Base-by-base conservation (phyloP, 2,888 invertebrate genomes). In the Lepidocyrtinus sp. region DNA sequence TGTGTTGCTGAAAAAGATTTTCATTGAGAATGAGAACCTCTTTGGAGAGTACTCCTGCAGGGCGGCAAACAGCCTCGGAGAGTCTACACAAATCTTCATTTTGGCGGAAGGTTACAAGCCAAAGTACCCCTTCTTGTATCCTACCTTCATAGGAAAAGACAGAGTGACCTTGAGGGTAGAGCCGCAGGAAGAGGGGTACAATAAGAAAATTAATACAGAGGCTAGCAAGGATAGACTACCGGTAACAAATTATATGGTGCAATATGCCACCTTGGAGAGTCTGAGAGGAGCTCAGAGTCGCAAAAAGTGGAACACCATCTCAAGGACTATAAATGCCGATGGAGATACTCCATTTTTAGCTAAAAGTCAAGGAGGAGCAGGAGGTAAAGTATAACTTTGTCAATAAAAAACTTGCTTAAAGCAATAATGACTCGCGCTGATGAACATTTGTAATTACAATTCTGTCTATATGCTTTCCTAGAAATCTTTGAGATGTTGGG, bases 11-110 rank as follows among this genome's bases (percentile, higher is more conserved):
- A n/a, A n/a, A n/a, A 21, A 76, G 76, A 64, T 76, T 22, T 76
- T 70, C 27, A 19, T 76, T 5, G 25, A 46, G 17, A 76, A 76
- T 26, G 64, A 63, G 22, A 64, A 63, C 7, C n/a, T 76, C n/a
- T 76, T 76, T 22, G 70, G 76, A 9, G 70, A 70, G 19, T 76
- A 76, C 55, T n/a, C 15, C 19, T 76, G 76, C 19, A 62, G 25
- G 36, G 75, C 61, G 12, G 19, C n/a, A 0, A 76, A 76, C 22
- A 25, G 12, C 55, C 55, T 27, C 27, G 76, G 76, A 22, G 55
- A 64, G 17, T 50, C 55, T 5, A 50, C 9, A 17, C 76, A 76
- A n/a, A 9, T 63, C 2, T 76, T 76, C 26, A 17, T 50, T 0
- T 24, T 76, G 22, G 27, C 19, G n/a, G 61, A 69, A 22, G 76